Base-by-base conservation (phyloP, 2,888 invertebrate genomes). In the Branchellion lobata region DNA sequence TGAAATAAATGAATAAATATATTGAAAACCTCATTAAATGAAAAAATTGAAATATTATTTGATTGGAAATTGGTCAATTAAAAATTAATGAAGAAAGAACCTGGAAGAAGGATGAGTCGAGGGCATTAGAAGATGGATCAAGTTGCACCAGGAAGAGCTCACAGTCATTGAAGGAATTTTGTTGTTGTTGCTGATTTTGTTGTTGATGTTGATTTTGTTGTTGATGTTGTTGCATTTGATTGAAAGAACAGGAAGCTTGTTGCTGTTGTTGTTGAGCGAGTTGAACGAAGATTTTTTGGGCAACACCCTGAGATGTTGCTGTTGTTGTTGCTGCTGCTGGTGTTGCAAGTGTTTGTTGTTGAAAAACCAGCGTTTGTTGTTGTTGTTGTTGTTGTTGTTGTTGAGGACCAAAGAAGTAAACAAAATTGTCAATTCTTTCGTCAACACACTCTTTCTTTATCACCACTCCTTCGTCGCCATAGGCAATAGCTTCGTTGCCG, bases 321-420 rank as follows among this genome's bases (percentile, higher is more conserved):
- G n/a, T 57, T 57, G 21, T 24, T 24, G 61, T 57, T 57, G 61
- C 5, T 3, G n/a, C n/a, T 24, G n/a, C 5, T 14, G 8, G 11
- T 47, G 47, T 47, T 47, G 47, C 8, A 47, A 18, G 11, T 47
- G 11, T 14, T 18, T 47, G 8, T 47, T 47, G 8, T 47, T 47
- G 47, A n/a, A n/a, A n/a, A n/a, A n/a, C n/a, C n/a, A n/a, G n/a
- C n/a, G 47, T 47, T 8, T 57, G 21, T n/a, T 24, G 61, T 57
- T 57, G 61, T 24, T 57, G 61, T 57, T 57, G 61, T 14, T 5
- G 21, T 57, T 57, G 61, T 57, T 57, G 61, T 57, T 57, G 61
- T 57, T 57, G 61, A 57, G 61, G 24, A n/a, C 21, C n/a, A n/a
- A 57, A n/a, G 5, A 57, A n/a, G n/a, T 57, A 57, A 5, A 57